Evolutionary conservation across 1,140 invertebrate species (phyloP).

Genomic region (Tetraneura akinire): DNA sequence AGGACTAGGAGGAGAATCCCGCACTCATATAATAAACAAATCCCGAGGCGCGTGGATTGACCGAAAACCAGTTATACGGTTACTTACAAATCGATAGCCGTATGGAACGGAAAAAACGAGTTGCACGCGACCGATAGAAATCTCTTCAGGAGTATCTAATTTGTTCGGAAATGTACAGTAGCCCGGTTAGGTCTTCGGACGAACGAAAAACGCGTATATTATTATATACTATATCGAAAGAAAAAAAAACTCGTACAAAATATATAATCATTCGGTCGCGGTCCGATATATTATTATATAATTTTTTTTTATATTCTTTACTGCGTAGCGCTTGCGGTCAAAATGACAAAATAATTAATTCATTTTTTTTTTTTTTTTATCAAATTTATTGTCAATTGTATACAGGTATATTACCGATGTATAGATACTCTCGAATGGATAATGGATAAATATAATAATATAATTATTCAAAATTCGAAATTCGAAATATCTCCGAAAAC

Average conservation of each 20-base stretch:
- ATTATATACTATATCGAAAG: neutral
- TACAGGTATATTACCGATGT: no score
- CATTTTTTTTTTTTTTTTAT: no score
- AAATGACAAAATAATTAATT: no score
- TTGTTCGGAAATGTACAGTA: constrained; percentile 21
- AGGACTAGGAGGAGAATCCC: no score
- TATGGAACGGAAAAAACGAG: no score
- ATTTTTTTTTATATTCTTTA: no score
- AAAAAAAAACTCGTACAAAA: neutral
- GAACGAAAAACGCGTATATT: neutral
- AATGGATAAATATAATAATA: no score
- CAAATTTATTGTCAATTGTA: no score
- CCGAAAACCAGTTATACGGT: constrained; percentile 24
- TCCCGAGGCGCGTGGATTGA: neutral
- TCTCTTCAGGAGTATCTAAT: constrained; percentile 14
- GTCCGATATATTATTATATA: neutral
- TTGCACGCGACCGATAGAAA: neutral
- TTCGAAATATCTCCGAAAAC: no score
- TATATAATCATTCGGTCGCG: neutral
- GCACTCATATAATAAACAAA: neutral
- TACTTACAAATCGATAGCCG: neutral
- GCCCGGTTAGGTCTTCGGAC: neutral
- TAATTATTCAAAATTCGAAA: no score
- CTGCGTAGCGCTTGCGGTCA: no score
- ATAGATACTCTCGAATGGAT: no score